Evolutionary conservation across 2,888 invertebrate species (phyloP), one percentile per base, ranked within the genome.

Genomic region (Apeira syringaria): DNA sequence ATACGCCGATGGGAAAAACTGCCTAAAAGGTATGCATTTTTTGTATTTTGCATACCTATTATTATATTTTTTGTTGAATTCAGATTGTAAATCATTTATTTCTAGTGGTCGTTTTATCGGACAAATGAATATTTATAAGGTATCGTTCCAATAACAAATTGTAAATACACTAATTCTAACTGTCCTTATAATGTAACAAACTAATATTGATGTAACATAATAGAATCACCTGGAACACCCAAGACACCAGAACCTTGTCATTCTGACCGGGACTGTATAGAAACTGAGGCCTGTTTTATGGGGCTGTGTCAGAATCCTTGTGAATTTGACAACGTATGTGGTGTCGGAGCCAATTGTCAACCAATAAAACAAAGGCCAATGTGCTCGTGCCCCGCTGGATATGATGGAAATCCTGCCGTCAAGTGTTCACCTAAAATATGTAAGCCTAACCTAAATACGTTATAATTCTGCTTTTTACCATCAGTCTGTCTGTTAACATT

Each of bases 301-400:
- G 94, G 94, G 68, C 85, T 93, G 64, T 96, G 96, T 86, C 94
- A 94, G 80, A 93, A 96, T 85, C 96, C 96, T 61, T 96, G 96
- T 87, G 94, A 94, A 80, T 93, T 96, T 92, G 93, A 93, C 74
- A 93, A 93, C 80, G 92, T 93, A 54, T 96, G 96, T 89, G 94
- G 94, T 58, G 74, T 91, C 56, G 93, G 93, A 80, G 95, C 96
- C 59, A 93, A 93, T 72, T 96, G 96, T 80, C 93, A 93, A 69
- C 94, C 94, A 61, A 93, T 94, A 90, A 94, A 94, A 91, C 96
- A 96, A 91, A 93, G 94, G 74, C 95, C 96, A 48, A 93, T 95
- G 86, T 96, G 96, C 86, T 93, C 93, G 68, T 96, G 95, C 82
- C 94, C 95, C 18, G 92, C 93, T 62, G 95, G 94, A 73, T 93